Base-by-base conservation (phyloP, 2,797 vertebrate genomes). In the Rhinichthys osculus region DNA sequence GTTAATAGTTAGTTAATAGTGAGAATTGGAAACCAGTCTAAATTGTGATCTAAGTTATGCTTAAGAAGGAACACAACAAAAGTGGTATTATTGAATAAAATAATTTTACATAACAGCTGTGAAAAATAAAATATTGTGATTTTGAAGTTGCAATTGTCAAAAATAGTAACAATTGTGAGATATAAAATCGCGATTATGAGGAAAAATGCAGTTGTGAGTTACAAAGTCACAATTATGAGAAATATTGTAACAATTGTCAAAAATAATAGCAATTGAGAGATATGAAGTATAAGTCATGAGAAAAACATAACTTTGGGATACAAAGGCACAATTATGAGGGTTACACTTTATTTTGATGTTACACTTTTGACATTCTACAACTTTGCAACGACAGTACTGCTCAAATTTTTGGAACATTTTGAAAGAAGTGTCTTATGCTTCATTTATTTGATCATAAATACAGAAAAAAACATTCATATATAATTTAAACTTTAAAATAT, bases 61-160 rank as follows among this genome's bases (percentile, higher is more conserved):
- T 76, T 10, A 76, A 54, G 9, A 35, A 59, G 52, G 21, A 38
- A 77, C 11, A 16, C 33, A 57, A 6, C 38, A n/a, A 13, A 47
- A 44, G 57, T 70, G 89, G 73, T 89, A 90, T 91, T 87, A 91
- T 89, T 90, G 78, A 87, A 47, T 91, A 33, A 62, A 86, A 13
- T 59, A 6, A 7, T 4, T 86, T 73, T 85, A 80, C 78, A 86
- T 77, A 77, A 85, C 64, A 79, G 79, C 59, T 35, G 14, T 47
- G 50, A 50, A 17, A 73, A 74, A 52, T 27, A 17, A 44, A 72
- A 52, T n/a, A 21, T 44, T 27, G 23, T 44, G n/a, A 72, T 16
- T 9, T 8, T 27, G 16, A 80, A 71, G 54, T 35, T 9, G 3
- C 30, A 54, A 5, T 38, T 57, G 19, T 38, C 11, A 74, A 33